Conservation (phyloP, 1,140 invertebrate genomes). For the Camponotus vicinus region DNA sequence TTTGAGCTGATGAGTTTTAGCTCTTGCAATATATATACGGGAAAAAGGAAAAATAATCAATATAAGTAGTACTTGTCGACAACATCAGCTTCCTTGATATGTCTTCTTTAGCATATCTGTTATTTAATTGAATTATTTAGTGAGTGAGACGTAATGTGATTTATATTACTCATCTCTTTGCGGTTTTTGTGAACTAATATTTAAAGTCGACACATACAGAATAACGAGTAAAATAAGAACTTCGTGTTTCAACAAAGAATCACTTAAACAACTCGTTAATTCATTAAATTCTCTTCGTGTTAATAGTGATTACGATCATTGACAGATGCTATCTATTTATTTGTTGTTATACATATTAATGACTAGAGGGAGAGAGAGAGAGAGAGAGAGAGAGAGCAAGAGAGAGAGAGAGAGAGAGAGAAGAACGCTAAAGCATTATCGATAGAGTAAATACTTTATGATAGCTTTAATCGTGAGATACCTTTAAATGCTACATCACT, state of each 20-base stretch:
- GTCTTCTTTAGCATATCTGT: slow-evolving; percentile 83
- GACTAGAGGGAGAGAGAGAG: slow-evolving; percentile 65
- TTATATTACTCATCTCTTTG: slow-evolving; percentile 73
- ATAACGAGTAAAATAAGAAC: slow-evolving; percentile 59
- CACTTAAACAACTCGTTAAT: slow-evolving; percentile 72
- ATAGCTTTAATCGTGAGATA: slow-evolving; percentile 82
- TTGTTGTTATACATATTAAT: slow-evolving; percentile 84
- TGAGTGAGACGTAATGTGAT: slow-evolving; percentile 79
- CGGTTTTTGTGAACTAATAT: slow-evolving; percentile 72
- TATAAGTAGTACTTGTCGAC: slow-evolving; percentile 73
- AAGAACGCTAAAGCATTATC: slow-evolving; percentile 78
- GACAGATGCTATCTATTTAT: slow-evolving; percentile 85
- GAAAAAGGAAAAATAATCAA: slow-evolving; percentile 64
- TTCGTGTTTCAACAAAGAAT: slow-evolving; percentile 57
- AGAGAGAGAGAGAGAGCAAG: slow-evolving; percentile 20
- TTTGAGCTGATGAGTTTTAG: slow-evolving; percentile 50
- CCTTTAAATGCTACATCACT: slow-evolving; percentile 81
- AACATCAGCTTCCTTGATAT: slow-evolving; percentile 81
- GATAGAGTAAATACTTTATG: slow-evolving; percentile 83
- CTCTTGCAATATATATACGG: slow-evolving; percentile 65
- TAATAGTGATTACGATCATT: slow-evolving; percentile 83
- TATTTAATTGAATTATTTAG: slow-evolving; percentile 82
- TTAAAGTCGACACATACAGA: slow-evolving; percentile 66
- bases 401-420: slow-evolving; percentile 13
- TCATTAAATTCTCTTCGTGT: slow-evolving; percentile 81